Evolutionary conservation across 2,113 vertebrate genomes (phyloP).

Genomic region (Percina caprodes): DNA sequence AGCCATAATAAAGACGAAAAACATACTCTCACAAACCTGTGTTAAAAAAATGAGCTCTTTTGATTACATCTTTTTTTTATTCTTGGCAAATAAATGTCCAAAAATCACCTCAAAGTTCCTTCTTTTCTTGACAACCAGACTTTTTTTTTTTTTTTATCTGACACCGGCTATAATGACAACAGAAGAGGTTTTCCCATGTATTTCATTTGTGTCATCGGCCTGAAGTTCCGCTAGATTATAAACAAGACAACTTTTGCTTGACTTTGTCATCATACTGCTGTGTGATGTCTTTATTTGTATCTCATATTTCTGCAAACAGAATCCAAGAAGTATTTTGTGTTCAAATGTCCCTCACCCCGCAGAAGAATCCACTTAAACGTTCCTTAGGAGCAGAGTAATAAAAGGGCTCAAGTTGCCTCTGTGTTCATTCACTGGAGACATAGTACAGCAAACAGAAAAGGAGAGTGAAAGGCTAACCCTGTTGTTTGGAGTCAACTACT

Average conservation of each 20-base stretch:
- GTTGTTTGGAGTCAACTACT: conserved; percentile 59
- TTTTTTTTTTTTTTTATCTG: not conserved
- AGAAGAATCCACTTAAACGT: conserved; percentile 23
- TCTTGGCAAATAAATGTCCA: conserved; percentile 2
- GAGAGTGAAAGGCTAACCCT: conserved; percentile 60
- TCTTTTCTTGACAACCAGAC: not conserved
- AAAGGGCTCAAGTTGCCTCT: conserved; percentile 58
- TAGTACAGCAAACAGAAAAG: conserved; percentile 49
- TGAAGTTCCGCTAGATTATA: not conserved
- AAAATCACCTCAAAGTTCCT: conserved; percentile 25
- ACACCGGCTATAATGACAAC: not conserved
- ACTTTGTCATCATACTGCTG: not conserved
- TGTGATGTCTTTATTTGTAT: not conserved
- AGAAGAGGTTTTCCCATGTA: conserved; percentile 2
- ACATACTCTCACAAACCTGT: conserved; percentile 30
- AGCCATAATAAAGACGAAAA: not conserved
- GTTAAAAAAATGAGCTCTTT: not conserved
- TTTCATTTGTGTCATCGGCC: not conserved
- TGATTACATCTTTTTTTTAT: conserved; percentile 17
- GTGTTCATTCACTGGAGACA: conserved; percentile 53
- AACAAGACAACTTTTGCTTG: not conserved
- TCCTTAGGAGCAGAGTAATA: conserved; percentile 31
- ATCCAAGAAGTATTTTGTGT: not conserved
- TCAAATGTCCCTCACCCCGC: not conserved
- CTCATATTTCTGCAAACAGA: conserved; percentile 13